Conservation (phyloP, 2,888 invertebrate genomes). For the Sminthurides aquaticus region DNA sequence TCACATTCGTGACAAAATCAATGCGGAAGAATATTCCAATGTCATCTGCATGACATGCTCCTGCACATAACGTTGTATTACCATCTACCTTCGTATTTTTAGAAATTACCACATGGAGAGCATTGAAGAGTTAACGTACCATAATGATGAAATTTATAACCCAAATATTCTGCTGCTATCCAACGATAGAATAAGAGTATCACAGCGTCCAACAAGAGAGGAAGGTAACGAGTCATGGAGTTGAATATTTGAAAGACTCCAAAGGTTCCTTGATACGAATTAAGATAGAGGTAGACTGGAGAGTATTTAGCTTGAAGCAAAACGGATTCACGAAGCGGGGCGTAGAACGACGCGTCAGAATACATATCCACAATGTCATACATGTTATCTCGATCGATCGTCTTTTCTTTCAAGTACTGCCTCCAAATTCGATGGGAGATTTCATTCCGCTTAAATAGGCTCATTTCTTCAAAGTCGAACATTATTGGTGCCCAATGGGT, state of each 20-base stretch:
- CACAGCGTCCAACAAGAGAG: conserved; percentile 17
- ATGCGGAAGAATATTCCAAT: conserved; percentile 32
- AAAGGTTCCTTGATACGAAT: conserved; percentile 34
- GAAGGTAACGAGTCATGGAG: conserved; percentile 27
- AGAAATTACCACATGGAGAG: neutral
- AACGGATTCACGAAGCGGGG: conserved; percentile 30
- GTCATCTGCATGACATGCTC: conserved; percentile 27
- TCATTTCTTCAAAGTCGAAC: conserved; percentile 23
- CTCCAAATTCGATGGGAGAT: conserved; percentile 27
- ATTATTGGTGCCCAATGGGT: conserved; percentile 28
- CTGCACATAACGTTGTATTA: conserved; percentile 14
- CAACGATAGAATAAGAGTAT: conserved; percentile 15
- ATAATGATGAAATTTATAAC: conserved; percentile 26
- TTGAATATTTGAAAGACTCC: conserved; percentile 34
- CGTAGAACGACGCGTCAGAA: conserved; percentile 35
- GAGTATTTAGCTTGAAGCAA: conserved; percentile 31
- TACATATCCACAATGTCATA: conserved; percentile 32
- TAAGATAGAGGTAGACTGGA: conserved; percentile 33
- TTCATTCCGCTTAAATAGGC: conserved; percentile 13
- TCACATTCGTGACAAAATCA: conserved; percentile 22
- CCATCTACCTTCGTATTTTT: neutral
- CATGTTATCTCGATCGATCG: conserved; percentile 21
- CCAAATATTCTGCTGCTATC: conserved; percentile 15
- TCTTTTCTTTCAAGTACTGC: conserved; percentile 27
- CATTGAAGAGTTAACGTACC: conserved; percentile 3